Conservation (phyloP, 1,140 invertebrate species). For the Eurosta solidaginis region DNA sequence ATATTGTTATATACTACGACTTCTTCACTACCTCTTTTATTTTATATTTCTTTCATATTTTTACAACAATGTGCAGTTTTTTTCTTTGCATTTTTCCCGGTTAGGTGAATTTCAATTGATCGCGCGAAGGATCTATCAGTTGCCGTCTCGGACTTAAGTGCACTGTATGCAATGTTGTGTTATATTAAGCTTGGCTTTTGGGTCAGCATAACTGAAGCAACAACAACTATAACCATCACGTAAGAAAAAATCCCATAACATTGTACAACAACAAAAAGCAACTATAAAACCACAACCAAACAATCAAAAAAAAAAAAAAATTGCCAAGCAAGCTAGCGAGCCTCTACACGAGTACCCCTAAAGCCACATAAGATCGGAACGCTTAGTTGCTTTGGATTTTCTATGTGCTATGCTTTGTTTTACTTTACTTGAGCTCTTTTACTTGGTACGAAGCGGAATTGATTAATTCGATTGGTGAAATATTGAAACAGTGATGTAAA, state of each 20-base stretch:
- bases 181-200: constrained; percentile 7
- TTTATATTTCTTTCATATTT: not conserved
- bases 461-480: constrained; percentile 28
- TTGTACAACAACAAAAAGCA: not conserved
- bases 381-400: not conserved
- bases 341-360: not conserved
- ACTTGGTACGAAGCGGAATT: constrained; percentile 1
- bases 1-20: no score
- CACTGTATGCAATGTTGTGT: no score
- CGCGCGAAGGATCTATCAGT: not conserved
- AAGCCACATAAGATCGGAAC: not conserved
- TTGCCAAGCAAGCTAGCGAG: not conserved
- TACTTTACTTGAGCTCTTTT: not conserved
- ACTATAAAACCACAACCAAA: not conserved
- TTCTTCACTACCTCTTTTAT: no score
- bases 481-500: constrained; percentile 26
- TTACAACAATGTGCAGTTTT: no score
- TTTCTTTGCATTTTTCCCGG: not conserved
- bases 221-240: not conserved
- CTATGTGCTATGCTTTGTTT: not conserved
- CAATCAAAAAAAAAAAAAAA: not conserved
- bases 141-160: not conserved
- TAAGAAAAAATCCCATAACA: not conserved
- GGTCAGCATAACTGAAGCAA: not conserved
- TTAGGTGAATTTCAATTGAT: constrained; percentile 2